Evolutionary conservation across 2,113 vertebrate species (phyloP).

Genomic region (Zingel zingel): DNA sequence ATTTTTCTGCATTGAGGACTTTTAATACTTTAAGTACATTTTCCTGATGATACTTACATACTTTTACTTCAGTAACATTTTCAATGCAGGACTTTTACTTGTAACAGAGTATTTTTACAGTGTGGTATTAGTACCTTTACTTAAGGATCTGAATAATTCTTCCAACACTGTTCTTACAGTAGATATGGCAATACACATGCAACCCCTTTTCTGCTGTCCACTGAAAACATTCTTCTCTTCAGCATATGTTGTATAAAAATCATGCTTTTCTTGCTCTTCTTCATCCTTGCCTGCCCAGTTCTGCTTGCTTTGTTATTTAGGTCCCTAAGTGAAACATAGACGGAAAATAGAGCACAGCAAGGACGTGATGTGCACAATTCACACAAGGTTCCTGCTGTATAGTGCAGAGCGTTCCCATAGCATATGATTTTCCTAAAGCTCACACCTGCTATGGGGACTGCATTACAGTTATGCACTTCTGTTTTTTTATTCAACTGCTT

Average conservation of each 20-base stretch:
- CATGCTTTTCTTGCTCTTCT: neutral
- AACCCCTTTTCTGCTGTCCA: neutral
- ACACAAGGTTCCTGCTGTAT: neutral
- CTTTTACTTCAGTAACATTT: too few relatives aligned
- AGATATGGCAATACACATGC: neutral
- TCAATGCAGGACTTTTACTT: too few relatives aligned
- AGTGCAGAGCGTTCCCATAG: neutral
- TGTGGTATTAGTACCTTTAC: too few relatives aligned
- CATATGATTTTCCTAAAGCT: neutral
- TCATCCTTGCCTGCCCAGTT: neutral
- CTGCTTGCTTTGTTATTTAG: slow-evolving; percentile 21
- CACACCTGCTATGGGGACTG: neutral
- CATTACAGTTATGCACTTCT: neutral
- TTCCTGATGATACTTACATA: too few relatives aligned
- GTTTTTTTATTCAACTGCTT: neutral
- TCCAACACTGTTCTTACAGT: too few relatives aligned
- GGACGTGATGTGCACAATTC: neutral
- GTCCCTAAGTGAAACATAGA: slow-evolving; percentile 21
- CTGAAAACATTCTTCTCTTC: neutral
- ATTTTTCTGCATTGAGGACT: too few relatives aligned
- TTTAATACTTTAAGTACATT: too few relatives aligned
- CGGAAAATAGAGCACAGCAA: neutral
- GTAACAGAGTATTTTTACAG: too few relatives aligned
- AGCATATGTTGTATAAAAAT: neutral
- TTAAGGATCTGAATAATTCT: too few relatives aligned